Conservation (phyloP, 2,888 invertebrate species). For the Nycteola revayana region DNA sequence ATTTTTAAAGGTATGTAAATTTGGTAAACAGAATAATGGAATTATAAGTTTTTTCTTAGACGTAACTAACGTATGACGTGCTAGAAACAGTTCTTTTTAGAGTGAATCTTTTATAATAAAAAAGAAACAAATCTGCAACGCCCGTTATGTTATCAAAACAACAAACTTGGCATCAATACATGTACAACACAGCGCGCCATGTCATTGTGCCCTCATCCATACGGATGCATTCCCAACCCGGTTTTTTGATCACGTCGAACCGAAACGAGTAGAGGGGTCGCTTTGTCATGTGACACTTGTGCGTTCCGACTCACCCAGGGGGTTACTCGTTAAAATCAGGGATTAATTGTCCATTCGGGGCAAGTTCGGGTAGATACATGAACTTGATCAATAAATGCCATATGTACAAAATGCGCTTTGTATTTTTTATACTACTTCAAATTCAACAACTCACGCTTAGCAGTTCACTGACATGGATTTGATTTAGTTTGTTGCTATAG, state of each 20-base stretch:
- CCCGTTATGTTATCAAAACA: slow-evolving; percentile 1
- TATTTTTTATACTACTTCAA: slow-evolving; percentile 3
- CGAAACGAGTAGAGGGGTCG: slow-evolving; percentile 67
- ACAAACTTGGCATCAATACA: slow-evolving; percentile 11
- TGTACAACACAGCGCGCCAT: slow-evolving; percentile 20
- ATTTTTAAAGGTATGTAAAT: too few relatives aligned
- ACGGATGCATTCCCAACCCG: slow-evolving; percentile 70
- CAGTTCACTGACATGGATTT: too few relatives aligned
- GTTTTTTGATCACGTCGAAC: slow-evolving; percentile 72
- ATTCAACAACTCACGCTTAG: too few relatives aligned
- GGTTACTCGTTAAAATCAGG: slow-evolving; percentile 67
- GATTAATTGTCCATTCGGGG: slow-evolving; percentile 64
- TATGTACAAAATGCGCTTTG: slow-evolving; percentile 11
- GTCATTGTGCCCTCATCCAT: slow-evolving; percentile 47
- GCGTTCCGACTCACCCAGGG: slow-evolving; percentile 65
- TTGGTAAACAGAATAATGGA: too few relatives aligned
- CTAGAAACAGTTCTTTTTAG: too few relatives aligned
- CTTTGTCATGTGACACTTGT: slow-evolving; percentile 79
- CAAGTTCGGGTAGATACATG: slow-evolving; percentile 31
- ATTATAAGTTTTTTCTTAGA: too few relatives aligned
- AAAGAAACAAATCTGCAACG: too few relatives aligned
- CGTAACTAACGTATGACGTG: too few relatives aligned
- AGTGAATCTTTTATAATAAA: too few relatives aligned
- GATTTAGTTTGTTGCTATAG: too few relatives aligned
- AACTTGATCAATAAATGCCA: slow-evolving; percentile 30